Evolutionary conservation across 2,113 vertebrate species (phyloP).

Genomic region (Cervus canadensis): DNA sequence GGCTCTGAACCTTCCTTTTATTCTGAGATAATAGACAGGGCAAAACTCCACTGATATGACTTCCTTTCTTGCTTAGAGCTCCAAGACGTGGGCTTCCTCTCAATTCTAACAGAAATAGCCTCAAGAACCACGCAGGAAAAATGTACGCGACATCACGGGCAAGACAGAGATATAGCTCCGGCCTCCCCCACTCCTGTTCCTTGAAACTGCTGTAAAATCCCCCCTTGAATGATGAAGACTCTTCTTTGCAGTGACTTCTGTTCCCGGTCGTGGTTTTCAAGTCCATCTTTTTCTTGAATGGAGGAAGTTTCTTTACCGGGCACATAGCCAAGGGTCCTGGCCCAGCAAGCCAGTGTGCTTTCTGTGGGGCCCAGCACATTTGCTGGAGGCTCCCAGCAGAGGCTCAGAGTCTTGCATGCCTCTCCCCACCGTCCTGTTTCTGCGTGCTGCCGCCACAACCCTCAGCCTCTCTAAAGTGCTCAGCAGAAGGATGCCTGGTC

Average conservation of each 20-base stretch:
- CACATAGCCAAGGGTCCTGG: background rate
- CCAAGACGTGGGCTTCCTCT: background rate
- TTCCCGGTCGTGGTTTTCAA: background rate
- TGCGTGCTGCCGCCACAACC: background rate
- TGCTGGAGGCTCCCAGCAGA: background rate
- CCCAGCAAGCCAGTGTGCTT: background rate
- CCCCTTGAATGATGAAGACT: background rate
- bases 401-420: background rate
- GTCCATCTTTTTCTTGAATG: background rate
- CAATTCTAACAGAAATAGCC: background rate
- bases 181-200: accelerated
- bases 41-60: background rate
- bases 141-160: accelerated
- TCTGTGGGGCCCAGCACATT: background rate
- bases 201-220: background rate
- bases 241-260: background rate
- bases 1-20: background rate
- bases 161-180: background rate
- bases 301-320: background rate
- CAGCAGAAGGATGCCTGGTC: background rate
- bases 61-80: background rate
- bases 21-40: background rate
- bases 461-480: background rate
- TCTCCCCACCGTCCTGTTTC: background rate
- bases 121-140: background rate